Base-by-base conservation (phyloP, 2,888 invertebrate genomes). In the Amblyteles armatorius region DNA sequence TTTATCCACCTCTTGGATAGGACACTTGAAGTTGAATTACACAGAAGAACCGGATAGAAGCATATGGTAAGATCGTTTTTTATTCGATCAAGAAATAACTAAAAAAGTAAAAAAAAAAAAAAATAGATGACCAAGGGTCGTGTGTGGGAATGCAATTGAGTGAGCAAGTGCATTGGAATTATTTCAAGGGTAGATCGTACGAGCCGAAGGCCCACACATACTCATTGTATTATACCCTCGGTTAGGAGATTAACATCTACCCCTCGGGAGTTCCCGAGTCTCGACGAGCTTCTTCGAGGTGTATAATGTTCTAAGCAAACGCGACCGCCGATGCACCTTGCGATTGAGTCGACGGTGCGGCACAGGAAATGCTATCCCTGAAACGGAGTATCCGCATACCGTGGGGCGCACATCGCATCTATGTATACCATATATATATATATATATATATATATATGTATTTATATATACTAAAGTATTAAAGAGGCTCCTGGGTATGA, bases 291-390 rank as follows among this genome's bases (percentile, higher is more conserved):
- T 79, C 74, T 57, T 36, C 29, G 13, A 13, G 11, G 55, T 60
- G 57, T 26, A 29, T 68, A 63, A 73, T 57, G 26, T 44, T 77
- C 74, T 48, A 48, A 57, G 69, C 48, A 29, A 69, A 26, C 22
- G 57, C 73, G 73, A 22, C 69, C 79, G 60, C 65, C 68, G 74
- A 85, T 85, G 76, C 85, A 82, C 85, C 85, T 85, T 85, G 85
- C 82, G 44, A 48, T 48, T 13, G 16, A 3, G 44, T 48, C 16
- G 3, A 16, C 16, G 44, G 44, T 48, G 16, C 13, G 13, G 44
- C 44, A 11, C 4, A 48, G 44, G 44, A 16, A 48, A 48, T 48
- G 44, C 44, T 48, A 48, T 50, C 74, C 79, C 48, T 79, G 77
- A 65, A 44, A 74, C 65, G 69, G 71, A 52, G 72, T 40, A 84